Conservation (phyloP, 2,888 invertebrate genomes). For the Hypomecis atomaria region DNA sequence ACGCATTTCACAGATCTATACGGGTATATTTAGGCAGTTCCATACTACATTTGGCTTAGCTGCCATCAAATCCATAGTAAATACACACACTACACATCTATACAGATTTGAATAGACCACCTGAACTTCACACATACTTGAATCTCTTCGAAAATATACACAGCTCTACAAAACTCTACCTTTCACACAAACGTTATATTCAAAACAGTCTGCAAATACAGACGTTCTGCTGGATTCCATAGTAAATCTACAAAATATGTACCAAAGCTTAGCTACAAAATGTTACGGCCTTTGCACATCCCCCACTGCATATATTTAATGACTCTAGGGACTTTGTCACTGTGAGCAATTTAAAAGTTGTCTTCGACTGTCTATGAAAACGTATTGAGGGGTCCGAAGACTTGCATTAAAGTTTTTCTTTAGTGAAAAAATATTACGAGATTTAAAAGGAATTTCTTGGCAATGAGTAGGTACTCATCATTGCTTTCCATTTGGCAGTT, state of each 20-base stretch:
- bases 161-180: slow-evolving; percentile 24
- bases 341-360: slow-evolving; percentile 14
- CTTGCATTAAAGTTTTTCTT: not conserved
- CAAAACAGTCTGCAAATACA: slow-evolving; percentile 40
- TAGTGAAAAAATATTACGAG: not conserved
- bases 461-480: not conserved
- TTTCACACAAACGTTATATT: slow-evolving; percentile 33
- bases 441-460: not conserved
- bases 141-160: slow-evolving; percentile 24
- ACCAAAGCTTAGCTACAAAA: slow-evolving; percentile 37
- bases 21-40: no score
- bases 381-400: slow-evolving; percentile 6
- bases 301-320: slow-evolving; percentile 13
- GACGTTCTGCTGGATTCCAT: slow-evolving; percentile 36
- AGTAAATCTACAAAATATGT: slow-evolving; percentile 38
- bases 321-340: slow-evolving; percentile 10
- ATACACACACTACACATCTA: no score
- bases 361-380: slow-evolving; percentile 6
- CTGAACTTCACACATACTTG: slow-evolving; percentile 13
- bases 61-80: no score
- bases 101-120: not conserved
- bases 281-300: slow-evolving; percentile 41
- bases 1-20: no score
- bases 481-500: not conserved
- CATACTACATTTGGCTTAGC: no score